Percentiles rank a stretch among this genome's conserved stretches.
Conservation (phyloP, 2,797 vertebrate genomes). For the Pempheris klunzingeri region DNA sequence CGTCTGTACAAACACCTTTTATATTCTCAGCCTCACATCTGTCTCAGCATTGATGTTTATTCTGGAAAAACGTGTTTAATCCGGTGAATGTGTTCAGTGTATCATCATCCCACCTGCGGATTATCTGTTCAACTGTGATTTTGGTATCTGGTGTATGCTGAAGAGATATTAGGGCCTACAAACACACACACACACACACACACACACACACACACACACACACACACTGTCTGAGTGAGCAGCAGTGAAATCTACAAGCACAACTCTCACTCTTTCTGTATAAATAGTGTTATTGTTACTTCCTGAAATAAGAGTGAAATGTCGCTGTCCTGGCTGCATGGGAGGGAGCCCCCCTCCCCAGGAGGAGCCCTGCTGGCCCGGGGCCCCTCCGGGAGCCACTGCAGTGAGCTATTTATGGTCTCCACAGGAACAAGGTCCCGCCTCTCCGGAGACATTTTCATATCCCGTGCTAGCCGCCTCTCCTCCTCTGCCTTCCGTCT, state of each 20-base stretch:
- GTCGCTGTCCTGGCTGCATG: not conserved
- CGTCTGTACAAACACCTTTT: not conserved
- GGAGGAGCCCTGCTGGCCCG: conserved; percentile 52
- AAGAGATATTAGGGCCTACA: not conserved
- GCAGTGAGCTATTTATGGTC: conserved; percentile 83
- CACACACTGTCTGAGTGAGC: not conserved
- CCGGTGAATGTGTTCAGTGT: not conserved
- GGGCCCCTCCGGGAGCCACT: conserved; percentile 68
- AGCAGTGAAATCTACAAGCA: not conserved
- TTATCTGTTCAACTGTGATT: not conserved
- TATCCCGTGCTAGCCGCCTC: conserved; percentile 52
- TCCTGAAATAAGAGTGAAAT: conserved; percentile 35
- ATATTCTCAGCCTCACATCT: not conserved
- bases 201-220: not conserved
- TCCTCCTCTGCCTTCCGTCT: conserved; percentile 39
- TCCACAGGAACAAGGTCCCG: conserved; percentile 70
- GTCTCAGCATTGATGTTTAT: too few species aligned
- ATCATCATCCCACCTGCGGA: not conserved
- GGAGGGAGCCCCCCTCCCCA: not conserved
- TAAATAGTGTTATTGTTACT: not conserved
- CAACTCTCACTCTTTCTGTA: not conserved
- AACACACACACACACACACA: too few species aligned
- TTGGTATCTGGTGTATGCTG: too few species aligned
- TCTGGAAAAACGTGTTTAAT: not conserved
- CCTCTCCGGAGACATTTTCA: conserved; percentile 77